Conservation (phyloP, 23 tunicate genomes). For the Corella eumyota region DNA sequence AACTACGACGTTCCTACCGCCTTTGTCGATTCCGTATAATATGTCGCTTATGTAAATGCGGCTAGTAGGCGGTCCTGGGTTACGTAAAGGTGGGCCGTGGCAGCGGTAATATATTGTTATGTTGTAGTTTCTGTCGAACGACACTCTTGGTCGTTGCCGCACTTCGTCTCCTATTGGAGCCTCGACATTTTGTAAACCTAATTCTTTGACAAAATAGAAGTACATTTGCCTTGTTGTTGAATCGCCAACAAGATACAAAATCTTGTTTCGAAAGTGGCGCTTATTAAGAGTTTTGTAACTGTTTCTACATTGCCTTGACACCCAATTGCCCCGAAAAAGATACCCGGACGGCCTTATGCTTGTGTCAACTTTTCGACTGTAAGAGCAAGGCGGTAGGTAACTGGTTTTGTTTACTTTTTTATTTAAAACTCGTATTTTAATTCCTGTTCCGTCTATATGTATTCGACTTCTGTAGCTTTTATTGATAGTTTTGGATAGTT, state of each 20-base stretch:
- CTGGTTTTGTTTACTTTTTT: too few species aligned
- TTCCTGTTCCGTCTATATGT: too few species aligned
- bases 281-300: neutral
- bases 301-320: neutral
- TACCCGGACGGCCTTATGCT: constrained; percentile 1
- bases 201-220: neutral
- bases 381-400: too few species aligned
- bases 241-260: neutral
- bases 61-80: neutral
- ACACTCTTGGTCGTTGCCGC: neutral
- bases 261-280: neutral
- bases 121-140: neutral
- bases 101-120: neutral
- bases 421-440: too few species aligned
- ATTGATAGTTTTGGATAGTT: too few species aligned
- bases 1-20: neutral
- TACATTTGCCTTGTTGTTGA: too few species aligned
- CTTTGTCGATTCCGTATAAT: neutral
- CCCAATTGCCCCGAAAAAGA: neutral
- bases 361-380: too few species aligned
- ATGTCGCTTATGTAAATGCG: neutral
- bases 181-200: neutral
- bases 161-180: neutral
- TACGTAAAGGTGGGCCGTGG: neutral
- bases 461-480: too few species aligned